Base-by-base conservation (phyloP, 2,888 invertebrate genomes). In the Endotricha flammealis region DNA sequence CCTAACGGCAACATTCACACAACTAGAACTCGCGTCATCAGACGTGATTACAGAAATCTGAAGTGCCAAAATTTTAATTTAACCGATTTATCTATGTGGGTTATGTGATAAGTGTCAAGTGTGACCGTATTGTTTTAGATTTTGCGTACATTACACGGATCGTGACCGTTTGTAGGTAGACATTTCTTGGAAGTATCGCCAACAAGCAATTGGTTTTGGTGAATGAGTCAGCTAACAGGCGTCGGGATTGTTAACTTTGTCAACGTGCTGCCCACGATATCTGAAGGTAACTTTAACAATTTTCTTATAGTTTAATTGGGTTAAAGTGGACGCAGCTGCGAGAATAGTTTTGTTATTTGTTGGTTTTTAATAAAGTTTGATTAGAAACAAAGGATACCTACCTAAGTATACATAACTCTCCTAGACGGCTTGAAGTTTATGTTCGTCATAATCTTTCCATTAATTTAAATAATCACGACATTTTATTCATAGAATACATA, bases 221-320 rank as follows among this genome's bases (percentile, higher is more conserved):
- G 85, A 85, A 86, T 86, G 86, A 86, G 83, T 86, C 86, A 85
- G 66, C 66, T 83, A 77, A 77, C 83, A 69, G 78, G 81, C 75
- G 86, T 82, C 66, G 85, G 85, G 58, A 83, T 85, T 68, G 79
- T 85, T 61, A 85, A 75, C 74, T 69, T 85, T 61, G 86, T 83
- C 71, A 85, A 81, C 83, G 83, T 81, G 73, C 70, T 86, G 69
- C 86, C 86, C 60, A 85, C 86, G 44, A 86, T 86, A 59, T 78
- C 83, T 43, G 86, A 86, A 85, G 86, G 86, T 86, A 77, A 71
- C 45, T 41, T 46, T 31, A n/a, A 43, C 29, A 38, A 32, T 28
- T 31, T 32, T 35, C 17, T 42, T 34, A 29, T 42, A 40, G 23
- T 34, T 12, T 17, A 31, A 30, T 24, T 31, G 23, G 22, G 39